Evolutionary conservation across 2,888 invertebrate genomes (phyloP).

Genomic region (Colostygia pectinataria): DNA sequence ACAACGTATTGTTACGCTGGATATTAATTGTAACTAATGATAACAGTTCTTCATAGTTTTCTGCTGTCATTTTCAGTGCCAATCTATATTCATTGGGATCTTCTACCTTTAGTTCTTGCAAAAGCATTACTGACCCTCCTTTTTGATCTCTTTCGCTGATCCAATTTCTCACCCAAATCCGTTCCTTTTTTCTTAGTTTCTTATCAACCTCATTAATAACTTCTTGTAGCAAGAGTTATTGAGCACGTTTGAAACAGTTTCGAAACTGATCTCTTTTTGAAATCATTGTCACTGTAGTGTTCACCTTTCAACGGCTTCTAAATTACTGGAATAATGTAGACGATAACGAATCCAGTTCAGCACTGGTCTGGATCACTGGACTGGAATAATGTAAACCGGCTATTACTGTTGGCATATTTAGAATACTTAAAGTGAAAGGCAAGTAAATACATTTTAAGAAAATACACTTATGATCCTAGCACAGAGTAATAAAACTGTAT

Average conservation of each 20-base stretch:
- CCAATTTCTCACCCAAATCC: constrained; percentile 34
- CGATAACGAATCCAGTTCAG: constrained; percentile 3
- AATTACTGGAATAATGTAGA: constrained; percentile 29
- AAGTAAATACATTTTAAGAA: constrained; percentile 4
- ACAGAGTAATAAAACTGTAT: constrained; percentile 18
- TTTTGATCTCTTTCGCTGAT: constrained; percentile 32
- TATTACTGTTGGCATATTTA: neutral
- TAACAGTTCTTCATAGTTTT: constrained; percentile 28
- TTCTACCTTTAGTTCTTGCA: constrained; percentile 31
- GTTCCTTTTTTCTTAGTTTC: constrained; percentile 25
- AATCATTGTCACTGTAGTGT: constrained; percentile 34
- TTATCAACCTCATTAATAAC: constrained; percentile 14
- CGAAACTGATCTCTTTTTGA: constrained; percentile 28
- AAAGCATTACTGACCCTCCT: constrained; percentile 30
- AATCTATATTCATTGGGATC: constrained; percentile 29
- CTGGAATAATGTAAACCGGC: no score
- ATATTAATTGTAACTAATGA: constrained; percentile 9
- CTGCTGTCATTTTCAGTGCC: constrained; percentile 28
- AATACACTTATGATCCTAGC: constrained; percentile 1
- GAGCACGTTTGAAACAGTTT: constrained; percentile 29
- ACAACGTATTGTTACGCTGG: constrained; percentile 36
- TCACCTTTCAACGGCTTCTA: constrained; percentile 33
- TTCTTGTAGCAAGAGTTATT: constrained; percentile 27
- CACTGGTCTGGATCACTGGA: neutral
- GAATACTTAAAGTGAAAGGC: no score